phyloP scores from a whole-genome alignment of 2,888 invertebrate genomes.

The Diarsia dahlii region DNA sequence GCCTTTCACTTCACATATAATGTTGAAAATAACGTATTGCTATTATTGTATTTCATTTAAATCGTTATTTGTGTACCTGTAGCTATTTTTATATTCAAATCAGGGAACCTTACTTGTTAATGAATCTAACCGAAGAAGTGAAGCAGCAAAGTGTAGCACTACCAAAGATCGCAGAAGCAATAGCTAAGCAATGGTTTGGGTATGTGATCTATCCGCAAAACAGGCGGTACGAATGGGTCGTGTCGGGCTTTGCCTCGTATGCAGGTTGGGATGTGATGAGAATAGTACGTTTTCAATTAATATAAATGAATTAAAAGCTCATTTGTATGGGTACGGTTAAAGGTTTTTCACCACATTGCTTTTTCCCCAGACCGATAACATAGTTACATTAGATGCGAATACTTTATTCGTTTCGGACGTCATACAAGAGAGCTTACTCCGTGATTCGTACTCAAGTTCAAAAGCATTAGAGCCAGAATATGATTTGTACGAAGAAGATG shows the following conservation, averaged over 20 bases:
- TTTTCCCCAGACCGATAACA: background rate
- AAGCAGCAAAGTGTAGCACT: slow-evolving; percentile 85
- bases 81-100: background rate
- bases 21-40: background rate
- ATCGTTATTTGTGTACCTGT: background rate
- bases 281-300: slow-evolving; percentile 73
- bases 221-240: slow-evolving; percentile 92
- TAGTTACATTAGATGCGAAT: slow-evolving; percentile 71
- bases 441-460: slow-evolving; percentile 74
- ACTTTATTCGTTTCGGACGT: slow-evolving; percentile 83
- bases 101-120: slow-evolving; percentile 85
- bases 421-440: slow-evolving; percentile 82
- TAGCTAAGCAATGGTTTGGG: slow-evolving; percentile 93
- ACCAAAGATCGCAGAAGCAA: slow-evolving; percentile 91
- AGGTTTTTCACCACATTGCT: background rate
- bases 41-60: background rate
- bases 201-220: slow-evolving; percentile 91
- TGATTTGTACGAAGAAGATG: slow-evolving; percentile 73
- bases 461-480: slow-evolving; percentile 69
- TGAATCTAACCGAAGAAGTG: slow-evolving; percentile 76
- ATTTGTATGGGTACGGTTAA: background rate
- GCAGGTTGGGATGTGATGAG: slow-evolving; percentile 91
- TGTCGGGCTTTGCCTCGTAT: slow-evolving; percentile 90
- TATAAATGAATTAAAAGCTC: background rate
- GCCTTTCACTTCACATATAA: background rate